Evolutionary conservation across 2,888 invertebrate genomes (phyloP).

Genomic region (Sericinus montela): DNA sequence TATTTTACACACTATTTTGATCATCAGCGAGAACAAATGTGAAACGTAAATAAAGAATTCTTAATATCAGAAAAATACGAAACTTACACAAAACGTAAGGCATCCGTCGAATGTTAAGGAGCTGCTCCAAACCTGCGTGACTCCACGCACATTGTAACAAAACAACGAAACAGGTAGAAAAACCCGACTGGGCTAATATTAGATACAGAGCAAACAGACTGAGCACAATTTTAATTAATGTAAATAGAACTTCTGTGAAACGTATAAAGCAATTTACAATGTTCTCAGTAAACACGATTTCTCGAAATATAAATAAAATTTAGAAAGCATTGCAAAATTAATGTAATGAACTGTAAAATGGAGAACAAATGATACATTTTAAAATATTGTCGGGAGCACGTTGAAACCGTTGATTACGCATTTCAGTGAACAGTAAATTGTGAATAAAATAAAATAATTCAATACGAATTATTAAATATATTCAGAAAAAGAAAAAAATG

Average conservation of each 20-base stretch:
- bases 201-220: constrained; percentile 50
- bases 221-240: constrained; percentile 28
- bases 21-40: too few species aligned
- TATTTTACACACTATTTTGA: too few species aligned
- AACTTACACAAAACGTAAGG: constrained; percentile 44
- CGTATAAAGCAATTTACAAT: background rate
- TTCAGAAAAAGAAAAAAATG: too few species aligned
- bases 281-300: background rate
- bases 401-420: too few species aligned
- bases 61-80: constrained; percentile 30
- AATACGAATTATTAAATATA: too few species aligned
- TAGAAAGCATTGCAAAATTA: background rate
- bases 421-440: too few species aligned
- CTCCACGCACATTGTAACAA: constrained; percentile 60
- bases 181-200: constrained; percentile 49
- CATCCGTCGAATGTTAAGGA: constrained; percentile 49
- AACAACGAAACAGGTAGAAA: constrained; percentile 56
- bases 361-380: too few species aligned
- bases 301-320: background rate
- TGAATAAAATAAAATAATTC: too few species aligned
- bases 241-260: constrained; percentile 21
- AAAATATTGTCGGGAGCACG: too few species aligned
- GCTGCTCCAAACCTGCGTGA: constrained; percentile 48
- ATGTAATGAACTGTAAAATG: background rate
- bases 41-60: too few species aligned